Evolutionary conservation across 1,140 invertebrate genomes (phyloP).

Genomic region (Hylyphantes graminicola): DNA sequence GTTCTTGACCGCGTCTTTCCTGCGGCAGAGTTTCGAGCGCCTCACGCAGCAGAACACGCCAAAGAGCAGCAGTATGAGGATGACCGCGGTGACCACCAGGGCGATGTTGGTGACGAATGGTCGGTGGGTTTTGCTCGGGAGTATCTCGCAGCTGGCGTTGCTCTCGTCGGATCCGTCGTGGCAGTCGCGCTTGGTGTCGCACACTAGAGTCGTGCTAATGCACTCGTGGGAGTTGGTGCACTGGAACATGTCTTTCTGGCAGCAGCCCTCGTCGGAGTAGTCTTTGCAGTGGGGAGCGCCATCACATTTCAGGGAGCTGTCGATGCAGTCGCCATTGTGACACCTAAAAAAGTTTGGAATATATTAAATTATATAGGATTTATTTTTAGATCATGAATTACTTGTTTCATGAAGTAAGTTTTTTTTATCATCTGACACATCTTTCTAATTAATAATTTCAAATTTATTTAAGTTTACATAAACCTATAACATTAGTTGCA

Average conservation of each 20-base stretch:
- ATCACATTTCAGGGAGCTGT: slow-evolving; percentile 70
- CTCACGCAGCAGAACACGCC: neutral
- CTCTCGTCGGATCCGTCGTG: slow-evolving; percentile 66
- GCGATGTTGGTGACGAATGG: neutral
- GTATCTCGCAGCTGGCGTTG: neutral
- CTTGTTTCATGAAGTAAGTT: too few relatives aligned
- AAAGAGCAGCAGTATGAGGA: neutral
- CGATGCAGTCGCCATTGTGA: slow-evolving; percentile 78
- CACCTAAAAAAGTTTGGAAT: slow-evolving; percentile 69
- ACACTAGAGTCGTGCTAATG: slow-evolving; percentile 67
- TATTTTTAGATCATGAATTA: slow-evolving; percentile 67
- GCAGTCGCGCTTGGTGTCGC: slow-evolving; percentile 66
- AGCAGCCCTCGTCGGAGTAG: slow-evolving; percentile 61
- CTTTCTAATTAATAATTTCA: too few relatives aligned
- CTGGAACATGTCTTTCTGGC: slow-evolving; percentile 56
- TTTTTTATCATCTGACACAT: too few relatives aligned
- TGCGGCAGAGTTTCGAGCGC: neutral
- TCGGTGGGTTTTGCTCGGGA: neutral
- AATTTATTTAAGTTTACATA: too few relatives aligned
- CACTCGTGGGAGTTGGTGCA: slow-evolving; percentile 66
- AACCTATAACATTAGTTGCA: too few relatives aligned
- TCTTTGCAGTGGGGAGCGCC: slow-evolving; percentile 61
- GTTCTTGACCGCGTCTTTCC: slow-evolving; percentile 23
- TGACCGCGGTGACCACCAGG: neutral
- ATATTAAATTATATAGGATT: too few relatives aligned